Evolutionary conservation across 2,113 vertebrate species (phyloP).

Genomic region (Entelurus aequoreus): DNA sequence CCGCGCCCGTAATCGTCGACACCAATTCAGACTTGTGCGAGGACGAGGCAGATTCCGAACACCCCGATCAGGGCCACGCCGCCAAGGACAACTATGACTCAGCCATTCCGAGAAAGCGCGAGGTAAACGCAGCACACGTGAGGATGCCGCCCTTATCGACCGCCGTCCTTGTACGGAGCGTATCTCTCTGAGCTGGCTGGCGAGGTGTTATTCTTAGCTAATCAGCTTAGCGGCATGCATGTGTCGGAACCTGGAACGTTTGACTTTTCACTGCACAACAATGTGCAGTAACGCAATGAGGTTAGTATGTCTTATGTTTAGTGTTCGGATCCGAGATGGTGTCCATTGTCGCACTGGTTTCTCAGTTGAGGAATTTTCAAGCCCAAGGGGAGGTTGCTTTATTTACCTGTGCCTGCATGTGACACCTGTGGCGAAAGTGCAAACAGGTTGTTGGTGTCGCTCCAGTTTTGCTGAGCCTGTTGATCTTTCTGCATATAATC

Average conservation of each 20-base stretch:
- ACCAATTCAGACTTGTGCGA: constrained; percentile 67
- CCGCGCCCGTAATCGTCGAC: constrained; percentile 80
- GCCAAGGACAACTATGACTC: constrained; percentile 56
- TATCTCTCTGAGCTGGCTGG: constrained; percentile 3
- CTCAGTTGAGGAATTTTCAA: no score
- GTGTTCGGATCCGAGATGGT: no score
- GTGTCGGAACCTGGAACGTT: constrained; percentile 2
- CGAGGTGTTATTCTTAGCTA: constrained; percentile 60
- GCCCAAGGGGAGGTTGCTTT: no score
- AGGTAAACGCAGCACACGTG: constrained; percentile 69
- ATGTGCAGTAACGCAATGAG: background rate
- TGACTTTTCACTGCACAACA: no score
- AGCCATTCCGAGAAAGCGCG: constrained; percentile 62
- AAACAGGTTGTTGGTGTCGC: constrained; percentile 4
- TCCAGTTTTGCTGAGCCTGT: constrained; percentile 20
- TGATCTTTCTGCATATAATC: constrained; percentile 40
- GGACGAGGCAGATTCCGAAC: constrained; percentile 39
- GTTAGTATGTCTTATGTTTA: background rate
- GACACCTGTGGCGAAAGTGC: background rate
- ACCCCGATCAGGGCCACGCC: constrained; percentile 49
- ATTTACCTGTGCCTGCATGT: no score
- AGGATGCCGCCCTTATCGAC: constrained; percentile 29
- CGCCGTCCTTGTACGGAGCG: constrained; percentile 27
- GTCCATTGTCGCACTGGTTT: no score
- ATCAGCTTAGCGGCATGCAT: constrained; percentile 53